These are phyloP conservation scores for Caprella mutica DNA, from an alignment of 2,888 invertebrate genomes.

Conservation along the genomic window DNA sequence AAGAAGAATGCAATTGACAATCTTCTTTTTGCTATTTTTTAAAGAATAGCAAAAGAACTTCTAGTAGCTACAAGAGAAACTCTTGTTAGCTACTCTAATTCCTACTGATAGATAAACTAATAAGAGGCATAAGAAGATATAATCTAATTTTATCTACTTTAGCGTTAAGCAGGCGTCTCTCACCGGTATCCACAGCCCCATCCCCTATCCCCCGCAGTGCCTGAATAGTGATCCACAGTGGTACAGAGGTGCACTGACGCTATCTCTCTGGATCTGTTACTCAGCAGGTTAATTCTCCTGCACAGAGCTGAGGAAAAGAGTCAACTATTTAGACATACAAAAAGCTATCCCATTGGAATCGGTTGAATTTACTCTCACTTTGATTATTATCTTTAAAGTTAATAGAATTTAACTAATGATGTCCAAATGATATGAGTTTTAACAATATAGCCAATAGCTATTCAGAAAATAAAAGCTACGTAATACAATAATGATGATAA, in stretches of 20 bases:
- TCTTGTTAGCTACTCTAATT: too few relatives aligned
- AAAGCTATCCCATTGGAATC: not conserved
- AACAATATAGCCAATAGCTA: too few relatives aligned
- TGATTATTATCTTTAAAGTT: not conserved
- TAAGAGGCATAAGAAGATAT: too few relatives aligned
- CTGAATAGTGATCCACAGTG: constrained; percentile 72
- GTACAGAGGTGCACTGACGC: constrained; percentile 62
- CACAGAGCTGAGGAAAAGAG: not conserved
- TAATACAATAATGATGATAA: too few relatives aligned
- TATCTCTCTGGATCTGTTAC: constrained; percentile 45
- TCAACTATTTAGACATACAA: not conserved
- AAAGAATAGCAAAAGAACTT: too few relatives aligned
- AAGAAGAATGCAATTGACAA: too few relatives aligned
- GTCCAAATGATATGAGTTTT: constrained; percentile 31
- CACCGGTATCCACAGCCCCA: constrained; percentile 79
- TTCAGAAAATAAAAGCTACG: too few relatives aligned
- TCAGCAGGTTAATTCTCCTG: constrained; percentile 6
- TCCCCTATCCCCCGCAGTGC: constrained; percentile 75
- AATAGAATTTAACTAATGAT: not conserved
- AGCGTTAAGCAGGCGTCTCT: too few relatives aligned
- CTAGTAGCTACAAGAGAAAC: too few relatives aligned
- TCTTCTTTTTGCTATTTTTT: too few relatives aligned
- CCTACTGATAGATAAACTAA: too few relatives aligned
- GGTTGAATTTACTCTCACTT: not conserved
- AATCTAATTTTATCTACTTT: too few relatives aligned